Percentiles rank a stretch among this genome's conserved stretches.
phyloP scores from a whole-genome alignment of 2,113 vertebrate genomes.

The Elgaria multicarinata region DNA sequence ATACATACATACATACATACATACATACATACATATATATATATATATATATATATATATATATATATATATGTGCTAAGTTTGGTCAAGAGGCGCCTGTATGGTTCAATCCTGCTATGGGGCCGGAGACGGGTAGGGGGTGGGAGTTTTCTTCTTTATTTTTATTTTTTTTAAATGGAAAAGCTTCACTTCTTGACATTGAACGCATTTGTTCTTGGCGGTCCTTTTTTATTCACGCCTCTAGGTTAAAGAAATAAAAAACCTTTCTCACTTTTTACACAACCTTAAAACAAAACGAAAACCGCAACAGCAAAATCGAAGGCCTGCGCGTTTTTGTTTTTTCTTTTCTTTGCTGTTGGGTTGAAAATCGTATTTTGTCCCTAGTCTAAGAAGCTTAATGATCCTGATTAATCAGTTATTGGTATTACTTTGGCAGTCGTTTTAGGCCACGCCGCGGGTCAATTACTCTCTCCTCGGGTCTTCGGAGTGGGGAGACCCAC shows the following conservation, averaged over 20 bases:
- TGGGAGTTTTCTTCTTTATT: accelerated
- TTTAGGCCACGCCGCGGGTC: not conserved
- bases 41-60: no score
- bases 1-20: no score
- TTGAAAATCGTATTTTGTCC: not conserved
- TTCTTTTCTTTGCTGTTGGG: accelerated
- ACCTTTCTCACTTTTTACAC: not conserved
- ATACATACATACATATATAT: no score
- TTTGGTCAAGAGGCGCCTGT: not conserved
- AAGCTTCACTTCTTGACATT: not conserved
- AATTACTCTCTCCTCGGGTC: not conserved
- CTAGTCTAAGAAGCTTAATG: not conserved
- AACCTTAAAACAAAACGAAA: not conserved
- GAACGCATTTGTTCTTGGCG: not conserved
- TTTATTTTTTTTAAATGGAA: not conserved
- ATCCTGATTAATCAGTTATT: not conserved
- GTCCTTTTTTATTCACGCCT: not conserved
- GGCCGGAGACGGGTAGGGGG: not conserved
- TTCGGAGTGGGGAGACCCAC: no score
- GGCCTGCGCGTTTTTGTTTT: not conserved
- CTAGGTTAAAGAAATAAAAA: not conserved
- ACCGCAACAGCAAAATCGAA: not conserved
- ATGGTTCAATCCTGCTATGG: not conserved
- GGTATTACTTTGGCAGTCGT: not conserved
- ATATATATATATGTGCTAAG: no score